Evolutionary conservation across 2,797 vertebrate genomes (phyloP), one percentile per base, ranked within the genome.

Genomic region (Phrynocephalus forsythii): DNA sequence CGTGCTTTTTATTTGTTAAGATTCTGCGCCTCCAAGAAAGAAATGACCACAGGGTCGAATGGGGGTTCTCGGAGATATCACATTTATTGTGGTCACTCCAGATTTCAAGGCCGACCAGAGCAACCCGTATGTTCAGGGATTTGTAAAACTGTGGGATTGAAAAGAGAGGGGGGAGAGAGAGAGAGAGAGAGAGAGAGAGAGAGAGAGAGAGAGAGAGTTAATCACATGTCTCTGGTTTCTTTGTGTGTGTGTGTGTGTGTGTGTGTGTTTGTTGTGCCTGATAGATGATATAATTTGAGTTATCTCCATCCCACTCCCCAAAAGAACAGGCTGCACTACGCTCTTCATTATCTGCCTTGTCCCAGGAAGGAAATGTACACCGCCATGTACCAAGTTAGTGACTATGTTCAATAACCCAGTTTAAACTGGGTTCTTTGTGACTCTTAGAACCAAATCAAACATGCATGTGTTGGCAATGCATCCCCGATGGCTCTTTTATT

Each of bases 21-120:
- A 98, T 96, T 93, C 97, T 99, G 90, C 97, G 97, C 48, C 99
- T 98, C 98, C 98, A 99, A 85, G 97, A 95, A 86, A 99, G 97
- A 94, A 99, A 99, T 0, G 97, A 97, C 77, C 97, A 97, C 91
- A 99, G 96, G 13, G 99, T 99, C 90, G 97, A 98, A 95, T 98
- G 98, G 0, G 98, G 98, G 91, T 99, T 99, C 84, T 97, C 97
- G 0, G 97, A 97, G 79, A 99, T 96, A 7, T 88, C 96, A 86
- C 97, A 98, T 96, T 96, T 95, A 94, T 99, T 97, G 89, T 95
- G 92, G 0, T 94, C 94, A 26, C 94, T 98, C 99, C 99, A 99
- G 90, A 99, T 96, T 94, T 99, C 98, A 96, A 99, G 87, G 60
- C 98, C 98, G 79, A 99, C 98, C 50, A 99, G 93, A 1, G 99